Evolutionary conservation across 1,140 invertebrate species (phyloP).

Genomic region (Stegodyphus dumicola): DNA sequence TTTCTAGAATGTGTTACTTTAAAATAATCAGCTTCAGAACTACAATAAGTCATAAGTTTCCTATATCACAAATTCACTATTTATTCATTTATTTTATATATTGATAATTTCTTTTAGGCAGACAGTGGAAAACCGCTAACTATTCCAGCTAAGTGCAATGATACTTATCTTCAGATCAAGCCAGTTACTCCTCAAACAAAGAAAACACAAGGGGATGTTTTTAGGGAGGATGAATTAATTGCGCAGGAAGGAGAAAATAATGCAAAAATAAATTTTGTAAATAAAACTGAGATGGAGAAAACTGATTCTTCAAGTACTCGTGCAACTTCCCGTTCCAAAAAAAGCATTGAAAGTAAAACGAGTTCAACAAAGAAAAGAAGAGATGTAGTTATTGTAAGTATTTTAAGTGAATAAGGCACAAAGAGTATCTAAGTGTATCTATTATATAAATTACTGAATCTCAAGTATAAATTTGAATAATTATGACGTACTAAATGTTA

Average conservation of each 20-base stretch:
- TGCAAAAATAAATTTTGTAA: not conserved
- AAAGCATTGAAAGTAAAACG: not conserved
- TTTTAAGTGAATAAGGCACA: too few species aligned
- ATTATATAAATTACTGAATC: too few species aligned
- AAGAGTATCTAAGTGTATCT: too few species aligned
- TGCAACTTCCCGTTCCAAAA: conserved; percentile 7
- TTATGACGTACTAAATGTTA: too few species aligned
- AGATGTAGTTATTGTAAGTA: conserved; percentile 44
- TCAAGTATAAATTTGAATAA: too few species aligned
- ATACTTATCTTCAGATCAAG: conserved; percentile 29
- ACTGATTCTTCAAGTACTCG: not conserved
- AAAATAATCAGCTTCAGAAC: too few species aligned
- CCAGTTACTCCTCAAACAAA: conserved; percentile 15
- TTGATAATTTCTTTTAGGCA: not conserved
- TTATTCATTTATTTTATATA: too few species aligned
- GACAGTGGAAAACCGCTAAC: conserved; percentile 40
- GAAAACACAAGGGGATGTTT: conserved; percentile 10
- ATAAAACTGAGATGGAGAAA: too few species aligned
- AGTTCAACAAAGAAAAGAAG: conserved; percentile 14
- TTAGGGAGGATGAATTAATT: conserved; percentile 17
- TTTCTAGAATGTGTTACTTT: too few species aligned
- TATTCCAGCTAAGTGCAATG: conserved; percentile 49
- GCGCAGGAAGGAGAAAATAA: conserved; percentile 2
- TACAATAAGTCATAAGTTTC: too few species aligned
- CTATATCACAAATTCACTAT: too few species aligned